Base-by-base conservation (phyloP, 2,797 vertebrate species). In the Alcedo atthis region DNA sequence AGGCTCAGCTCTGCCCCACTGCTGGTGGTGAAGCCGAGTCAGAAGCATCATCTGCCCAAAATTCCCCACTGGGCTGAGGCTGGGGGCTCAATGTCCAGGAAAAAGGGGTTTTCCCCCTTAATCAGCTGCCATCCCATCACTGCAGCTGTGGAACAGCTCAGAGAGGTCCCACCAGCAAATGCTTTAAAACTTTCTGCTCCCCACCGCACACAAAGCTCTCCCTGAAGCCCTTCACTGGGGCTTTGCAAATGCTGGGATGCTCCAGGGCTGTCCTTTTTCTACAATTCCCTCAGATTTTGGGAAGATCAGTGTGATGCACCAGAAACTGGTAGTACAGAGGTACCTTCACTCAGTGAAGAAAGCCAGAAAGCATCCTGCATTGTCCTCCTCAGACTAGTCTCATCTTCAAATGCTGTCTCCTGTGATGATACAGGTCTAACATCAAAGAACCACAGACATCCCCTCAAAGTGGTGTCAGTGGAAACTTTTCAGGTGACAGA, bases 141-240 rank as follows among this genome's bases (percentile, higher is more conserved):
- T 78, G 46, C 59, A 59, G 49, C 1, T 0, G 10, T 55, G 62
- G 46, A 42, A 53, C 15, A 68, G 48, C 66, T 94, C 16, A 14
- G 35, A 33, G 26, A 21, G 32, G 15, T 71, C 37, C 33, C 63
- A 45, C 26, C 10, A 35, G 46, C 33, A 84, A 78, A 78, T 8
- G 17, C 12, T 63, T 51, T 48, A 8, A 10, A 70, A 68, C 45
- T 15, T 24, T 78, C 48, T 2, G 0, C 48, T 49, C 14, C 9
- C 5, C 20, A 5, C 0, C 0, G 1, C n/a, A 5, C 45, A 12
- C 1, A 0, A 37, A 75, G 49, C 5, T 48, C 40, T 82, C 43
- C n/a, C 33, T 16, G 30, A 19, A 15, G 25, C 28, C 49, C 46
- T 2, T 3, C 2, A 2, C 28, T 46, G 42, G 16, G 45, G 33